Evolutionary conservation across 2,113 vertebrate species (phyloP), one percentile per base, ranked within the genome.

Genomic region (Elanus axillaris): DNA sequence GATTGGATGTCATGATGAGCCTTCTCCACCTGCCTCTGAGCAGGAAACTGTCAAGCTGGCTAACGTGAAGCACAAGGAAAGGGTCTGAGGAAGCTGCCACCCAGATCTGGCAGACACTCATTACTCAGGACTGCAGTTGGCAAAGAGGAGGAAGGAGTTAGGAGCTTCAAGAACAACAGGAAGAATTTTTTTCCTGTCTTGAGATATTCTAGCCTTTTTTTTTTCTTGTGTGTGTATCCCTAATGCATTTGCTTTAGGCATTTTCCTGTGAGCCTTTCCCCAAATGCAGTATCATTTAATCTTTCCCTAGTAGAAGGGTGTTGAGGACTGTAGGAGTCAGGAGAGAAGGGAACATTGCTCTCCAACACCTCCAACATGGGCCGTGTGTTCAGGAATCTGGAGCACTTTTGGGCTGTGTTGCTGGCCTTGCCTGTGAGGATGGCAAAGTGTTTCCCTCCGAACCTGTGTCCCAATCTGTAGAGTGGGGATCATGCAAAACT

Each of bases 1-100:
- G 98, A 99, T 99, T 1, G 99, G 99, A 21, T 99, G 98, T 87
- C 99, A 99, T 0, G 88, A 98, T 55, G 99, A 99, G 89, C 98
- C 98, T 27, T 98, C 98, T 58, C 97, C 74, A 2, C 98, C 98
- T 20, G 98, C 98, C 66, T 96, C 55, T 0, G 97, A 98, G 36
- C 94, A 96, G 64, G 98, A 98, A 42, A 98, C 97, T 9, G 97
- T 99, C 86, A 98, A 98, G 93, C 97, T 99, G 88, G 98, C 99
- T 47, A 98, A 99, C 0, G 66, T 99, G 86, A 97, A 98, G 83
- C 96, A 98, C 89, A 99, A 99, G 73, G 98, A 98, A 45, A 97
- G 96, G 53, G 97, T 97, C 83, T 98, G 97, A 99, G 88, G 4
- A 86, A 91, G 48, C 47, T 77, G 69, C 56, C 66, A 23, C 5